Conservation (phyloP, 2,797 vertebrate genomes). For the Danio albolineatus region DNA sequence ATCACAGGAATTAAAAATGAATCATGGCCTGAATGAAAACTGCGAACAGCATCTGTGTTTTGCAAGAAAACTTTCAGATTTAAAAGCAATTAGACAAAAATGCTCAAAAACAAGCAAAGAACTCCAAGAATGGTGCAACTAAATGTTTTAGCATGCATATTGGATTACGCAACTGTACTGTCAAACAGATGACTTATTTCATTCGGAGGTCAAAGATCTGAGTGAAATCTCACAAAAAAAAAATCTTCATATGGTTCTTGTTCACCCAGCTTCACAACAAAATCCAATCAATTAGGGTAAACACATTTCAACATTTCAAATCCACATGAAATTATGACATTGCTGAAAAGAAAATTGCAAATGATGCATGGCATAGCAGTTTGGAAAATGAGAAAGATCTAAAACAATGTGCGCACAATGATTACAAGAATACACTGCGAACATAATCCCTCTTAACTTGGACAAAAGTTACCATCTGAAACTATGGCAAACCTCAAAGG, state of each 20-base stretch:
- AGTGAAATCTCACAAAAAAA: neutral
- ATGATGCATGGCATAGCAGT: neutral
- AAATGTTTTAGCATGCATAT: neutral
- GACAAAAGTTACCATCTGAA: constrained; percentile 66
- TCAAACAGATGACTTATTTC: neutral
- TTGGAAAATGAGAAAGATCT: constrained; percentile 1
- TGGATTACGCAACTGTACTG: neutral
- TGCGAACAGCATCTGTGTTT: neutral
- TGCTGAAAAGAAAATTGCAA: neutral
- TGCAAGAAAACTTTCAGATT: neutral
- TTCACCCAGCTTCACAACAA: neutral
- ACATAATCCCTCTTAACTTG: constrained; percentile 7
- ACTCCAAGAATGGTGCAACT: neutral
- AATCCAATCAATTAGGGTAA: neutral
- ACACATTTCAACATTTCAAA: neutral
- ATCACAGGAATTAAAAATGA: neutral
- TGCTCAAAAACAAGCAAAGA: neutral
- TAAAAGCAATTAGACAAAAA: constrained; percentile 8
- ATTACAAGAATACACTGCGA: constrained; percentile 8
- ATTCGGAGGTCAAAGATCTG: neutral
- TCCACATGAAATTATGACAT: neutral
- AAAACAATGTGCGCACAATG: neutral
- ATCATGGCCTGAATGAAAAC: neutral
- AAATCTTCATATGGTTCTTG: neutral
- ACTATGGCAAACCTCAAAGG: constrained; percentile 78